A percentile compares a stretch with the other conserved stretches of the same genome.
phyloP scores from a whole-genome alignment of 2,113 vertebrate species.

The Cygnus buccinator region DNA sequence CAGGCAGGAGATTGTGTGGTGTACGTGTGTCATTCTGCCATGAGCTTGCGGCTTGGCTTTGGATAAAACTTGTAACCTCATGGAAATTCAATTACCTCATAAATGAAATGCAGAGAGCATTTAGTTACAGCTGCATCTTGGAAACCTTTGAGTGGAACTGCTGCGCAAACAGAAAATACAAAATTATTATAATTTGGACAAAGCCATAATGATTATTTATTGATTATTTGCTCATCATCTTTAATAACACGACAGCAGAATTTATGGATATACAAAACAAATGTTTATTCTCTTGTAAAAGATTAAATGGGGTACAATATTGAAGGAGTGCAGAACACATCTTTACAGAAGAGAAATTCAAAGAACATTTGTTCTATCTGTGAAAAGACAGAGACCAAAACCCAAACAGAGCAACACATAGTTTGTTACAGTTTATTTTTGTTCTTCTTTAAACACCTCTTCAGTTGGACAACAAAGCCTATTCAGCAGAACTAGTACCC shows the following conservation, averaged over 20 bases:
- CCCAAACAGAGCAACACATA: background rate
- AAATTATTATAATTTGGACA: background rate
- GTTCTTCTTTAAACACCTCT: background rate
- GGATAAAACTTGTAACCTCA: conserved; percentile 6
- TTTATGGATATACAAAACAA: background rate
- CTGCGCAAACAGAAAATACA: background rate
- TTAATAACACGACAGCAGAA: background rate
- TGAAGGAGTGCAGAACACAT: background rate
- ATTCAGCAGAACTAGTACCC: background rate
- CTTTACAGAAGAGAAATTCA: background rate
- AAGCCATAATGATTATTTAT: background rate
- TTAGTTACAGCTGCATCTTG: conserved; percentile 23
- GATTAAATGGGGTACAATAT: background rate
- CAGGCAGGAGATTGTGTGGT: background rate
- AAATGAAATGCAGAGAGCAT: background rate
- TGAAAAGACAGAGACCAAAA: background rate
- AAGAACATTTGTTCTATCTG: background rate
- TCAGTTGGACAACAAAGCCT: background rate
- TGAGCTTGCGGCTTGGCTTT: conserved; percentile 18
- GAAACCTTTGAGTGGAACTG: background rate
- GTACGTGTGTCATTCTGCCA: background rate
- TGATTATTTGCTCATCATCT: background rate
- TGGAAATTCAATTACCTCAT: background rate
- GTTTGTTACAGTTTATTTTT: background rate
- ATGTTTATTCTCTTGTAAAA: background rate